These are phyloP conservation scores for Beaufortia kweichowensis DNA, from an alignment of 2,113 vertebrate genomes.

Conservation along the genomic window DNA sequence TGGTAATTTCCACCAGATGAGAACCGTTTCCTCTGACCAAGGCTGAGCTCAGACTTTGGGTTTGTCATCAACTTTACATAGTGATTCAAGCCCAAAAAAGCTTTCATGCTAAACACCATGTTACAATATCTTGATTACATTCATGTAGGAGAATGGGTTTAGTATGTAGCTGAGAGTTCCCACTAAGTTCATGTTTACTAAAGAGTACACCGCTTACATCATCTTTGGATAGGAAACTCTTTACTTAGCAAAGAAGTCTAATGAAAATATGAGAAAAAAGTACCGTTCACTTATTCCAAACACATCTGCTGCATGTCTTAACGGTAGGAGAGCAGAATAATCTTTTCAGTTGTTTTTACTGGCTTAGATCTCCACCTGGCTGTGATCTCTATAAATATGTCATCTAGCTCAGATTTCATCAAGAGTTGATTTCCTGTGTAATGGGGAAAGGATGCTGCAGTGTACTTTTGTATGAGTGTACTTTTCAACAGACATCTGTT, in stretches of 20 bases:
- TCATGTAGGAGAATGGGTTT: constrained; percentile 35
- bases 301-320: constrained; percentile 54
- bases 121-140: constrained; percentile 53
- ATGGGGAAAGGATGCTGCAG: constrained; percentile 60
- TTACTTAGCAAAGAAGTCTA: constrained; percentile 47
- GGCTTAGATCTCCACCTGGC: constrained; percentile 51
- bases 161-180: constrained; percentile 58
- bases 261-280: constrained; percentile 53
- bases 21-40: constrained; percentile 64
- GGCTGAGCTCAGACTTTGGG: constrained; percentile 56
- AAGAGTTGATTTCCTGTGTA: constrained; percentile 55
- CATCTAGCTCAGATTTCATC: constrained; percentile 52
- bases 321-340: constrained; percentile 49
- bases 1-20: constrained; percentile 68
- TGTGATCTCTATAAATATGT: constrained; percentile 56
- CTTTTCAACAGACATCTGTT: neutral
- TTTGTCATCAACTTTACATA: constrained; percentile 59
- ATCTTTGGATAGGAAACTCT: constrained; percentile 51
- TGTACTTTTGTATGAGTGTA: constrained; percentile 42
- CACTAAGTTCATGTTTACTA: constrained; percentile 48
- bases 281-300: constrained; percentile 59
- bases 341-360: constrained; percentile 61
- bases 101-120: constrained; percentile 48
- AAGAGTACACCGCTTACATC: constrained; percentile 47
- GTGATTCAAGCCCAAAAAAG: constrained; percentile 36